Evolutionary conservation across 2,797 vertebrate genomes (phyloP).

Genomic region (Neosilurus hyrtlii): DNA sequence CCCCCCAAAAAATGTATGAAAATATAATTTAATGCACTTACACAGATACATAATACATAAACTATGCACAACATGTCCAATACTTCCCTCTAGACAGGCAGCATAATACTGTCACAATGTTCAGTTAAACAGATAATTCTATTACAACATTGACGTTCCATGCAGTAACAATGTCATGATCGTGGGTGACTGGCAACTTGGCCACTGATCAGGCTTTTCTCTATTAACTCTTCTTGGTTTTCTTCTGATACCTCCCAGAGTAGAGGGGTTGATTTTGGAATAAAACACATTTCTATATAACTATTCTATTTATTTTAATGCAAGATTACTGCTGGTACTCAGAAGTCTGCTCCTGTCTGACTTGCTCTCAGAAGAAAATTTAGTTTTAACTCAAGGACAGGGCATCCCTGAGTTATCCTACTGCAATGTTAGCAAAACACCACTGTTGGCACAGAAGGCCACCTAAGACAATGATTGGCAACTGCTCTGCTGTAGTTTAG

Average conservation of each 20-base stretch:
- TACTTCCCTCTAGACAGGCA: slow-evolving; percentile 86
- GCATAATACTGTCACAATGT: slow-evolving; percentile 88
- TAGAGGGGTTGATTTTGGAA: neutral
- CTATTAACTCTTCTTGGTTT: slow-evolving; percentile 40
- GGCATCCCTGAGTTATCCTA: slow-evolving; percentile 26
- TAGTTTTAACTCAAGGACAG: slow-evolving; percentile 15
- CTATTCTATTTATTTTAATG: slow-evolving; percentile 4
- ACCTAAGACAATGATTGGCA: neutral
- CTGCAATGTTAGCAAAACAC: slow-evolving; percentile 20
- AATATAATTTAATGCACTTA: slow-evolving; percentile 99
- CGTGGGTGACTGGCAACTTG: slow-evolving; percentile 73
- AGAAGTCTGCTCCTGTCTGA: neutral
- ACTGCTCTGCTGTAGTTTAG: slow-evolving; percentile 17
- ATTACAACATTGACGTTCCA: slow-evolving; percentile 75
- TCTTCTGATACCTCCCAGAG: slow-evolving; percentile 14
- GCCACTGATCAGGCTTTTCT: slow-evolving; percentile 49
- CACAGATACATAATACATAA: slow-evolving; percentile 97
- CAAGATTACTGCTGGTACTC: neutral
- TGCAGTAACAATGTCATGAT: slow-evolving; percentile 80
- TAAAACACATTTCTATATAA: slow-evolving; percentile 4
- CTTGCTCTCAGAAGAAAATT: neutral
- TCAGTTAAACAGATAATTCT: slow-evolving; percentile 78
- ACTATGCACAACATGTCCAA: slow-evolving; percentile 95
- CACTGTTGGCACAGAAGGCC: slow-evolving; percentile 8
- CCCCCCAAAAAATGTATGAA: slow-evolving; percentile 91